These are phyloP conservation scores for Zoanthus sociatus DNA, from an alignment of 92 coral and sea anemone species.

Conservation along the genomic window DNA sequence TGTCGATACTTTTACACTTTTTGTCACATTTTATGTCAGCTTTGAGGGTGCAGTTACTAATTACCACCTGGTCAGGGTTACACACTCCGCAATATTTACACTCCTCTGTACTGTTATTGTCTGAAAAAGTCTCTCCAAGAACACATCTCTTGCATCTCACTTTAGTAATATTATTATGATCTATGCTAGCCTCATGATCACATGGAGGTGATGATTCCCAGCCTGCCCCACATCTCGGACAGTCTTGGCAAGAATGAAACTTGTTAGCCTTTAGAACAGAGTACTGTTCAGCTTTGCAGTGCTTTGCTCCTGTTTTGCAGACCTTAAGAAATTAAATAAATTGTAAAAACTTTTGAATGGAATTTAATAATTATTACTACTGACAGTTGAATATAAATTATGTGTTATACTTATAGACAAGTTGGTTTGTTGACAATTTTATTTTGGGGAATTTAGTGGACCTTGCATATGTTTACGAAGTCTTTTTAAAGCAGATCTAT, in stretches of 20 bases:
- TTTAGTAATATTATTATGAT: not conserved
- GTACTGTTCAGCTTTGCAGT: constrained; percentile 22
- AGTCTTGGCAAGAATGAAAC: constrained; percentile 39
- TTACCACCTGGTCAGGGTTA: constrained; percentile 65
- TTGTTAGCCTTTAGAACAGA: not conserved
- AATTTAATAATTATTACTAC: not conserved
- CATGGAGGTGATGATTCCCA: constrained; percentile 58
- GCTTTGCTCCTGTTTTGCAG: not conserved
- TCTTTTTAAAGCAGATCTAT: no score
- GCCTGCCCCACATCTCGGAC: constrained; percentile 61
- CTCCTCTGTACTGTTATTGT: constrained; percentile 31
- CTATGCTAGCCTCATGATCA: constrained; percentile 29
- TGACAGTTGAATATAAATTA: no score
- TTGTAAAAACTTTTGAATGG: not conserved
- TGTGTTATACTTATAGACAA: no score
- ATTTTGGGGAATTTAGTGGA: no score
- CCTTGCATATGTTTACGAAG: no score
- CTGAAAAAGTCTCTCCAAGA: constrained; percentile 65
- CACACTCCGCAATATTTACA: constrained; percentile 70
- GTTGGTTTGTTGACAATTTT: no score
- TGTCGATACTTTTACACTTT: constrained; percentile 65
- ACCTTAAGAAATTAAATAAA: not conserved
- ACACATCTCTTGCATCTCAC: constrained; percentile 55
- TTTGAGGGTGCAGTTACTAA: constrained; percentile 48
- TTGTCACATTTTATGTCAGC: constrained; percentile 59